Conservation (phyloP, 2,797 vertebrate genomes). For the Scolopax rusticola region DNA sequence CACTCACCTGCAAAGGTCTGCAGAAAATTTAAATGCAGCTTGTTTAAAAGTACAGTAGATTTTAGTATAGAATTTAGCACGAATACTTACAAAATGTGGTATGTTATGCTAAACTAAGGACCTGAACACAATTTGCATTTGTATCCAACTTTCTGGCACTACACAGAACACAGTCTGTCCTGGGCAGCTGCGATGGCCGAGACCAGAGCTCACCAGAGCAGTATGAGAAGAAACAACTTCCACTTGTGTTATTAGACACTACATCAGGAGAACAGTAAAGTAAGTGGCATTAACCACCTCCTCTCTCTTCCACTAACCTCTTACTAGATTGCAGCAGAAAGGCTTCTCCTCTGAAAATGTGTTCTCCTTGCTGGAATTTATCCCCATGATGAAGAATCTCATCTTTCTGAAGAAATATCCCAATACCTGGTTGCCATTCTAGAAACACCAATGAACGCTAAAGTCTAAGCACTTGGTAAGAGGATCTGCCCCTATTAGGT, state of each 20-base stretch:
- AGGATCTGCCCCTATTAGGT: background rate
- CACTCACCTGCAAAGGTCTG: background rate
- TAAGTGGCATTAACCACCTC: background rate
- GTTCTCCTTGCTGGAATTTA: background rate
- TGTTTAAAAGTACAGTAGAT: background rate
- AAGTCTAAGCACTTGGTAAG: background rate
- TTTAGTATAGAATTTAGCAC: background rate
- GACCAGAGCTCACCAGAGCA: background rate
- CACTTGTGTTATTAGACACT: background rate
- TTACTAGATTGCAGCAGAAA: background rate
- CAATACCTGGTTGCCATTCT: background rate
- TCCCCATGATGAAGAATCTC: background rate
- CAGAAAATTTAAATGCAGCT: background rate
- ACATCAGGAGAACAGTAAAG: background rate
- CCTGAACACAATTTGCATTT: background rate
- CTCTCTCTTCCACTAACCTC: background rate
- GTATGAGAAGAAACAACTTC: background rate
- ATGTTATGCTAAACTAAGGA: background rate
- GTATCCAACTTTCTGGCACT: background rate
- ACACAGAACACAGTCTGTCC: background rate
- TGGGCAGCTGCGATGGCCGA: background rate
- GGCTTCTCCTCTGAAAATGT: background rate
- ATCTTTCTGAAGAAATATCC: background rate
- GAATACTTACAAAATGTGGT: background rate
- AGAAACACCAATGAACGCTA: background rate